Evolutionary conservation across 1,140 invertebrate species (phyloP).

Genomic region (Drosophila nikananu): DNA sequence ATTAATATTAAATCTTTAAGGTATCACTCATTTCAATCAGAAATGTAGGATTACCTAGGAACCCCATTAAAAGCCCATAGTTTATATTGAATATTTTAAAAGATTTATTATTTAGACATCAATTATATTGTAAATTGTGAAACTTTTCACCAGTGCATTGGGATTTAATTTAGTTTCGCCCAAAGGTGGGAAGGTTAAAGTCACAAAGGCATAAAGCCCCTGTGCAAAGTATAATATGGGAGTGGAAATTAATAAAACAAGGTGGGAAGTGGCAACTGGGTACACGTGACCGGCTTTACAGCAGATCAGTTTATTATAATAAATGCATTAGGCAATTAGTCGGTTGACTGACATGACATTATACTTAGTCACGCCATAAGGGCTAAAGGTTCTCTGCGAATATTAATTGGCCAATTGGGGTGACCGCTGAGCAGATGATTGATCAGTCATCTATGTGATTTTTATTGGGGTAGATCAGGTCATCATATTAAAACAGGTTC

Average conservation of each 20-base stretch:
- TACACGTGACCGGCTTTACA: constrained; percentile 35
- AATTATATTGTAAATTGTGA: background rate
- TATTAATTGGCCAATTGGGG: constrained; percentile 18
- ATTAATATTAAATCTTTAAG: no score
- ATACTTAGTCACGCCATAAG: constrained; percentile 5
- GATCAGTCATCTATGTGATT: constrained; percentile 12
- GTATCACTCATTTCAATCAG: no score
- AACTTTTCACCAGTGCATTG: background rate
- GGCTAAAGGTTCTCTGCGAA: background rate
- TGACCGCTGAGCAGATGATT: constrained; percentile 8
- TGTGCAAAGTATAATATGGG: background rate
- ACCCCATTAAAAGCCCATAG: no score
- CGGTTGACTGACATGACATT: constrained; percentile 22
- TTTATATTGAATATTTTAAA: background rate
- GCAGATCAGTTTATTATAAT: constrained; percentile 29
- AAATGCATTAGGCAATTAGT: constrained; percentile 37
- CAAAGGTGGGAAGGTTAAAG: constrained; percentile 22
- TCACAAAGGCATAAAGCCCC: constrained; percentile 1
- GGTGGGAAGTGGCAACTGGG: constrained; percentile 10
- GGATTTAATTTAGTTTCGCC: background rate
- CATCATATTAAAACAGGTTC: constrained; percentile 18
- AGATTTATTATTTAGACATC: background rate
- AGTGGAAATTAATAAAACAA: constrained; percentile 19
- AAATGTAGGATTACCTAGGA: no score
- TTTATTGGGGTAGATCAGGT: constrained; percentile 38